A percentile compares a stretch with the other conserved stretches of the same genome.
Evolutionary conservation across 2,113 vertebrate genomes (phyloP).

Genomic region (Chloebia gouldiae): DNA sequence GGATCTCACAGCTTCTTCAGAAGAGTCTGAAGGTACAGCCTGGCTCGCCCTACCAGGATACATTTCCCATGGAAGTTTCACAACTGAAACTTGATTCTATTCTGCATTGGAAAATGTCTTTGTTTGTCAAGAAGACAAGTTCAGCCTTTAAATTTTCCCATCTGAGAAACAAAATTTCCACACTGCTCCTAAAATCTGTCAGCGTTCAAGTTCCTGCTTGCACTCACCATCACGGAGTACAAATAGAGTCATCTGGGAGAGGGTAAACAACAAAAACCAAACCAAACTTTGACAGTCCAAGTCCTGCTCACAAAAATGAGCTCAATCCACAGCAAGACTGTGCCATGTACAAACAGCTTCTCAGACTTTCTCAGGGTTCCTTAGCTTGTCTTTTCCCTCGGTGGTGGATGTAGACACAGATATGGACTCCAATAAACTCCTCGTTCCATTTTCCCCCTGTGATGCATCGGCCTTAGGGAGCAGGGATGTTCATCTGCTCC

Average conservation of each 20-base stretch:
- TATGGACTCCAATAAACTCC: neutral
- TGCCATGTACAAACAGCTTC: neutral
- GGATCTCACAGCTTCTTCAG: neutral
- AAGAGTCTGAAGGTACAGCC: neutral
- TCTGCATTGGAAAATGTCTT: neutral
- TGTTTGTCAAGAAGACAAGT: neutral
- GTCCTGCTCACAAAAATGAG: neutral
- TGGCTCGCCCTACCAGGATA: neutral
- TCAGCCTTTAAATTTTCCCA: neutral
- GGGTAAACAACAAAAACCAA: neutral
- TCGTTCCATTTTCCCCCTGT: neutral
- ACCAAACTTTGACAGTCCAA: neutral
- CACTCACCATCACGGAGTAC: rapidly evolving
- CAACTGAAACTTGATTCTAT: neutral
- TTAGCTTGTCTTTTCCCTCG: neutral
- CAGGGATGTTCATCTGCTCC: neutral
- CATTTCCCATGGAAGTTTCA: neutral
- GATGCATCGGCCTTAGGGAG: neutral
- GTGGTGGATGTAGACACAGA: neutral
- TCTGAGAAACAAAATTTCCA: neutral
- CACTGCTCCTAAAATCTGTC: neutral
- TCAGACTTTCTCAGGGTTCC: neutral
- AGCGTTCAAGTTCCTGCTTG: neutral
- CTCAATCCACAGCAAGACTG: neutral
- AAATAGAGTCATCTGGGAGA: neutral